Evolutionary conservation across 1,140 invertebrate species (phyloP).

Genomic region (Microvelia longipes): DNA sequence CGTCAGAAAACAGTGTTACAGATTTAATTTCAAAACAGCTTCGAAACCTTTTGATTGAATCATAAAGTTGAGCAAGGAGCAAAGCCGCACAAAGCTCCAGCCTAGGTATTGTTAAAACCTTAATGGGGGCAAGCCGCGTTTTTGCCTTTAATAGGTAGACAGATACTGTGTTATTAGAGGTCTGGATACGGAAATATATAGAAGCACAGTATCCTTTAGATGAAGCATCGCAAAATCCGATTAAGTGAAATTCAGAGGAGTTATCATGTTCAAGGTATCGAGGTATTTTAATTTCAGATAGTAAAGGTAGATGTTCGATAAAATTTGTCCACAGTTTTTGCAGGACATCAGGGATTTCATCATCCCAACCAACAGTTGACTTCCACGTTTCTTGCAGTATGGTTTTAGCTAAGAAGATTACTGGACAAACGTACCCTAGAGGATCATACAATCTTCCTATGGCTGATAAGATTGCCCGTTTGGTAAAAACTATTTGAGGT

Average conservation of each 20-base stretch:
- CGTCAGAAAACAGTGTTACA: neutral
- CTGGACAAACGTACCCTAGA: neutral
- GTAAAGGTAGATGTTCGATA: neutral
- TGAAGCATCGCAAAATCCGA: slow-evolving; percentile 2
- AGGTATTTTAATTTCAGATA: neutral
- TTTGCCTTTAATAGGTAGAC: neutral
- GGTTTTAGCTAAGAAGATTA: neutral
- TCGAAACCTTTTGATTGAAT: neutral
- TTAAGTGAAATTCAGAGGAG: neutral
- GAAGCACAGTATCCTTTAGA: neutral
- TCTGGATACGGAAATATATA: neutral
- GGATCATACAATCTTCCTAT: slow-evolving; percentile 6
- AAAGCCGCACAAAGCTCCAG: neutral
- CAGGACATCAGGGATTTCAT: neutral
- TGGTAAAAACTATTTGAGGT: neutral
- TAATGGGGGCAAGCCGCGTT: neutral
- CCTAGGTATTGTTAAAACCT: neutral
- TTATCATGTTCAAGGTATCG: neutral
- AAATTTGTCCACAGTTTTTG: neutral
- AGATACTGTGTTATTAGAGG: neutral
- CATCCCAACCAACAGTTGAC: slow-evolving; percentile 1
- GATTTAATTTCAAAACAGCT: neutral
- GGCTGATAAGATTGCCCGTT: slow-evolving; percentile 1
- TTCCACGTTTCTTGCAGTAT: slow-evolving; percentile 2
- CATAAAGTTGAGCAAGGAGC: neutral